Percentiles rank a stretch among this genome's conserved stretches.
Conservation (phyloP, 2,888 invertebrate genomes). For the Eustalomyia histrio region DNA sequence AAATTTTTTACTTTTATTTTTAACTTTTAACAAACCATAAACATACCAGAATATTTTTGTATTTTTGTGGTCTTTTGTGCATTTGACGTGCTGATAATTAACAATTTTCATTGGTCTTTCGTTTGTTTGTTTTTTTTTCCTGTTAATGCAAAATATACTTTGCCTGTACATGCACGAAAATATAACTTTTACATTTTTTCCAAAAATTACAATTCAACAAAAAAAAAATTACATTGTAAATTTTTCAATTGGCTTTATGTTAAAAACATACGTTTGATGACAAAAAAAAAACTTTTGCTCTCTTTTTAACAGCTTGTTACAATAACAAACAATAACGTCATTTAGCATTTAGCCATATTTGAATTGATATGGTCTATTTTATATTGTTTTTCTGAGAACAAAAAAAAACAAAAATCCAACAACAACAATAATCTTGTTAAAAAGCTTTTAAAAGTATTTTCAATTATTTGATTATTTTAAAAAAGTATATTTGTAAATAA, state of each 20-base stretch:
- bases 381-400: background rate
- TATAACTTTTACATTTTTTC: background rate
- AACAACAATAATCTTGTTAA: constrained; percentile 52
- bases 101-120: constrained; percentile 67
- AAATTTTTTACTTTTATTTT: constrained; percentile 1
- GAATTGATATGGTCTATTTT: background rate
- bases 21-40: constrained; percentile 57
- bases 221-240: constrained; percentile 3
- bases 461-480: constrained; percentile 36
- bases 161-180: background rate
- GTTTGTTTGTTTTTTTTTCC: background rate
- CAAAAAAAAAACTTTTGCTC: constrained; percentile 14
- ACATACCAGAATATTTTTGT: constrained; percentile 59
- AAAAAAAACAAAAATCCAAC: background rate
- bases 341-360: constrained; percentile 41
- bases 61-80: constrained; percentile 74
- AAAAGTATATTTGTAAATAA: background rate
- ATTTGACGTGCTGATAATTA: constrained; percentile 78
- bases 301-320: constrained; percentile 21
- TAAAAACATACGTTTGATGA: constrained; percentile 25
- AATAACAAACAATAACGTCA: constrained; percentile 38
- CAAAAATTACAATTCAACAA: background rate
- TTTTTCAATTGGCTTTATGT: constrained; percentile 9
- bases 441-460: constrained; percentile 54
- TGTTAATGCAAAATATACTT: background rate